A percentile compares a stretch with the other conserved stretches of the same genome.
These are phyloP conservation scores for Bathynomus jamesi DNA, from an alignment of 1,140 invertebrate species.

Conservation along the genomic window DNA sequence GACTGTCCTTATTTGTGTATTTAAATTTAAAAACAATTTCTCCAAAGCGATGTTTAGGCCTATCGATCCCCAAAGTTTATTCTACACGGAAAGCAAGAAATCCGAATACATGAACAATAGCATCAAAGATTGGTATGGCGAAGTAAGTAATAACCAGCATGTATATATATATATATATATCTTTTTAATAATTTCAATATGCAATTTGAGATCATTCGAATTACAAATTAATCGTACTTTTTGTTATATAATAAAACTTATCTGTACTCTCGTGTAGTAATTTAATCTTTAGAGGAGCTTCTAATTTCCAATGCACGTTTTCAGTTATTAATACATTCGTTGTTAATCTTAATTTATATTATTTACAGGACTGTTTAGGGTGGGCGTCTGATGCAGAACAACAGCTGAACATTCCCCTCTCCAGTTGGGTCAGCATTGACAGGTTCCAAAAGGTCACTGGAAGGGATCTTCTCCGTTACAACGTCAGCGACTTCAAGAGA, in stretches of 20 bases:
- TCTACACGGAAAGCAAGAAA: background rate
- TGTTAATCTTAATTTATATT: too few species aligned
- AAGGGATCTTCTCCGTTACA: background rate
- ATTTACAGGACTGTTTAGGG: background rate
- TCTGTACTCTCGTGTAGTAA: background rate
- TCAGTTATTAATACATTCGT: background rate
- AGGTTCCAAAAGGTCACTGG: background rate
- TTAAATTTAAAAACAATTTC: background rate
- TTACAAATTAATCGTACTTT: background rate
- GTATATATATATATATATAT: background rate
- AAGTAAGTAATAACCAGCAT: background rate
- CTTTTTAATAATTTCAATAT: background rate
- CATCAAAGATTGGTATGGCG: background rate
- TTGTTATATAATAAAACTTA: background rate
- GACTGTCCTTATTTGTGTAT: background rate
- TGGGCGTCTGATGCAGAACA: background rate
- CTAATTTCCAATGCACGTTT: background rate
- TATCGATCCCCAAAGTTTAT: background rate
- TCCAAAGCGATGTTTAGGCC: background rate
- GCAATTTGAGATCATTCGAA: background rate
- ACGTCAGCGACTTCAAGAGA: background rate
- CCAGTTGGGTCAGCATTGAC: background rate
- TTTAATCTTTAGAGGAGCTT: background rate
- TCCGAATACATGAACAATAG: background rate
- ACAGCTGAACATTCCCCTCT: background rate